Evolutionary conservation across 2,113 vertebrate genomes (phyloP).

Genomic region (Notarius lentiginosus): DNA sequence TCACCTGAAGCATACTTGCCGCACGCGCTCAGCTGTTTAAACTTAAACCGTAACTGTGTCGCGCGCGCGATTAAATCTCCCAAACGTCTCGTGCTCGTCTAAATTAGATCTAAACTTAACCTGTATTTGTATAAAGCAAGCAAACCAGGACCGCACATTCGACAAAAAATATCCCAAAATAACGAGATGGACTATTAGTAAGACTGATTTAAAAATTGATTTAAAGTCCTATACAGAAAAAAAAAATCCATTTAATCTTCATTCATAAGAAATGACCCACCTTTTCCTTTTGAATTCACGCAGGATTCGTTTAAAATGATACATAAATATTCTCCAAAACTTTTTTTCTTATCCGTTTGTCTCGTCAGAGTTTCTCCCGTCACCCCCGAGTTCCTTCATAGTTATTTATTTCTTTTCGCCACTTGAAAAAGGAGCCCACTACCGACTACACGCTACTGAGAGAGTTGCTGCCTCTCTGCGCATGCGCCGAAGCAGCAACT

Average conservation of each 20-base stretch:
- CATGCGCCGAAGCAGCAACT: neutral
- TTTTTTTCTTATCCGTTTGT: neutral
- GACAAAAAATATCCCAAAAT: neutral
- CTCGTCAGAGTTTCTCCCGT: neutral
- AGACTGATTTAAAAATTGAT: neutral
- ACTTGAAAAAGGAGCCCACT: neutral
- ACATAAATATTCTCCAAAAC: neutral
- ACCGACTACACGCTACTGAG: neutral
- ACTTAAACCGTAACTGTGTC: neutral
- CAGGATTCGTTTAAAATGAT: neutral
- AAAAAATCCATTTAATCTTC: neutral
- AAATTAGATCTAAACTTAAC: neutral
- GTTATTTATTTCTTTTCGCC: neutral
- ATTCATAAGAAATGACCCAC: constrained; percentile 25
- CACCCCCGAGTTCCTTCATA: constrained; percentile 13
- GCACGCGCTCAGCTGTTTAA: neutral
- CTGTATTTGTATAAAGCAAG: neutral
- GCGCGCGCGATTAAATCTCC: neutral
- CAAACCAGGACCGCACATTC: neutral
- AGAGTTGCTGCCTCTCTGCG: constrained; percentile 4
- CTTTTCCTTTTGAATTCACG: neutral
- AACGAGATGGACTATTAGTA: neutral
- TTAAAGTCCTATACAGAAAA: neutral
- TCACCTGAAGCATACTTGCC: neutral
- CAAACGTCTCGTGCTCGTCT: neutral